Conservation (phyloP, 2,113 vertebrate species). For the Ondatra zibethicus region DNA sequence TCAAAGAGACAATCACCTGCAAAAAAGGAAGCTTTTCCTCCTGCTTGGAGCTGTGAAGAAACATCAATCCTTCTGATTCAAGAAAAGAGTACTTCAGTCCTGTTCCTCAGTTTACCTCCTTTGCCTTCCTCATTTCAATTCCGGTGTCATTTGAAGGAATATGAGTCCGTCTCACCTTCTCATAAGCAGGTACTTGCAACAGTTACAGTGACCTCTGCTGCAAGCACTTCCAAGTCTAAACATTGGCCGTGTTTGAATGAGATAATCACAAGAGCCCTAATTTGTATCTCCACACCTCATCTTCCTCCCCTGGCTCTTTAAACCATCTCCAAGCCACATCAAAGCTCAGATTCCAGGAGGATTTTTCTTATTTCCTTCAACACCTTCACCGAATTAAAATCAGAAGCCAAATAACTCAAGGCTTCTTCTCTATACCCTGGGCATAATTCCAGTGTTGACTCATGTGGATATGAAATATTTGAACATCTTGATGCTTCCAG, state of each 20-base stretch:
- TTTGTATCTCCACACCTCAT: neutral
- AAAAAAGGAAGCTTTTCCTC: neutral
- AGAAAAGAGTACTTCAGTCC: neutral
- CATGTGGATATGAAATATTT: neutral
- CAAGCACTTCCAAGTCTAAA: neutral
- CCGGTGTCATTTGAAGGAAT: neutral
- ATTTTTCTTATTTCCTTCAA: conserved; percentile 66
- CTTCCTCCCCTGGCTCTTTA: conserved; percentile 56
- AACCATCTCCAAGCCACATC: conserved; percentile 75
- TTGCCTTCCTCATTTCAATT: neutral
- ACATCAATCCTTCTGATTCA: neutral
- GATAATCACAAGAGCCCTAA: neutral
- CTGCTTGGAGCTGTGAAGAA: neutral
- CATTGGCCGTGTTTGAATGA: neutral
- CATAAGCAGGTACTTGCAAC: neutral
- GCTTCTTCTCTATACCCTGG: conserved; percentile 21
- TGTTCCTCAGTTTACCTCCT: neutral
- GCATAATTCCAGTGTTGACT: conserved; percentile 53
- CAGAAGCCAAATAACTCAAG: conserved; percentile 58
- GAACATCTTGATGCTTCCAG: neutral
- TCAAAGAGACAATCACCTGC: neutral
- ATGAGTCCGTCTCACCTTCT: neutral
- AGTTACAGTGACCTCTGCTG: neutral
- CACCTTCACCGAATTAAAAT: conserved; percentile 68
- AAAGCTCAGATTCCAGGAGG: conserved; percentile 65